phyloP scores from a whole-genome alignment of 2,113 vertebrate genomes.

The Oreocharis arfaki region DNA sequence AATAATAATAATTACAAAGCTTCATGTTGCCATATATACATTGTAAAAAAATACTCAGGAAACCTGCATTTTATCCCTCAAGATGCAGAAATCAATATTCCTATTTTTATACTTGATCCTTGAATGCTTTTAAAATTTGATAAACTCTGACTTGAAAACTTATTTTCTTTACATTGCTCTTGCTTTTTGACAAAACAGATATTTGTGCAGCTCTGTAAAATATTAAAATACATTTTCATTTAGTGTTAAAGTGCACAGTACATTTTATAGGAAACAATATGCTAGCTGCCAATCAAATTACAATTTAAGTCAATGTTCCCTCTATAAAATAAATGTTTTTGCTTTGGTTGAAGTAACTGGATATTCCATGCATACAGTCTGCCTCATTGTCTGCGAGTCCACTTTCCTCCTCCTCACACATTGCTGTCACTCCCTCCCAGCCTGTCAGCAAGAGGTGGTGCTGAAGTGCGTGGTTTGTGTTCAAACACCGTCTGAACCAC shows the following conservation, averaged over 20 bases:
- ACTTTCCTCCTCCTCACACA: background rate
- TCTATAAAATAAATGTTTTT: background rate
- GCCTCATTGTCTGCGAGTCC: background rate
- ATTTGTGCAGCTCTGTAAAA: conserved; percentile 71
- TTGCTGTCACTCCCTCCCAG: background rate
- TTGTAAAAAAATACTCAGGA: conserved; percentile 73
- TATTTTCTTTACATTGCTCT: conserved; percentile 54
- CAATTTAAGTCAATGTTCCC: background rate
- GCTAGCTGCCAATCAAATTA: conserved; percentile 62
- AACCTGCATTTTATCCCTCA: conserved; percentile 66
- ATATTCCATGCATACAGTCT: background rate
- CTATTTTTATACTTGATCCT: conserved; percentile 43
- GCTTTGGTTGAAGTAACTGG: background rate
- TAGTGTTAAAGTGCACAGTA: conserved; percentile 79
- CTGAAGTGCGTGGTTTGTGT: rapidly evolving
- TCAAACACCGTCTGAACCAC: rapidly evolving
- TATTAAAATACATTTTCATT: conserved; percentile 73
- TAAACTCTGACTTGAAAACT: conserved; percentile 62
- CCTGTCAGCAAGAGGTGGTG: background rate
- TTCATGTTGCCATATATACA: conserved; percentile 72
- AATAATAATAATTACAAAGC: conserved; percentile 78
- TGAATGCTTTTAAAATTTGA: conserved; percentile 48
- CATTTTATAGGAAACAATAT: conserved; percentile 52
- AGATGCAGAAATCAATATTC: conserved; percentile 71
- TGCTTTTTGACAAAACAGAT: conserved; percentile 63